Percentiles rank a stretch among this genome's conserved stretches.
phyloP scores from a whole-genome alignment of 2,888 invertebrate genomes.

The Eugnorisma glareosa region DNA sequence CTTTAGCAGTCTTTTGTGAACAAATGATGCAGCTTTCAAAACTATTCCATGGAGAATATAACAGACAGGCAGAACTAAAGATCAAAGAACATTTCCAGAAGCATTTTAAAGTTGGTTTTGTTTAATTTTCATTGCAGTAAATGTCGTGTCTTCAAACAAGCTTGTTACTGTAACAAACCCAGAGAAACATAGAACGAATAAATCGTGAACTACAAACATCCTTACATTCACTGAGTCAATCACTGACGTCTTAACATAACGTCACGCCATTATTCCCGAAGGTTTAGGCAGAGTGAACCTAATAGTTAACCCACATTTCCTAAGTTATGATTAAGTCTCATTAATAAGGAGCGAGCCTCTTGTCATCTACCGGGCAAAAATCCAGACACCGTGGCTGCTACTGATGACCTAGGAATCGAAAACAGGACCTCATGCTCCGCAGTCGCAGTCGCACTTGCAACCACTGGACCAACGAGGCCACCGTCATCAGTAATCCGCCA shows the following conservation, averaged over 20 bases:
- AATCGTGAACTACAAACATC: background rate
- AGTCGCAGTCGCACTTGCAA: background rate
- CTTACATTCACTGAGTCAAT: background rate
- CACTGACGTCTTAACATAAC: background rate
- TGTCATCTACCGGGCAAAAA: background rate
- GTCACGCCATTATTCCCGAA: background rate
- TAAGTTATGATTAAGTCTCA: background rate
- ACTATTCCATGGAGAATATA: background rate
- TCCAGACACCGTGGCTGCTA: background rate
- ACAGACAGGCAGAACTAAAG: background rate
- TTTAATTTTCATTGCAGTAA: background rate
- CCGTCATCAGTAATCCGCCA: slow-evolving; percentile 27
- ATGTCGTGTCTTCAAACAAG: background rate
- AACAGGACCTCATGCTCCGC: background rate
- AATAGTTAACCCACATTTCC: background rate
- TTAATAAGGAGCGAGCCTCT: background rate
- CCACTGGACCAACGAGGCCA: background rate
- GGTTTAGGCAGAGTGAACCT: background rate
- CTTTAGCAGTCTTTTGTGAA: background rate
- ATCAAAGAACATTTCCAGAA: background rate
- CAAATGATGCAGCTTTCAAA: background rate
- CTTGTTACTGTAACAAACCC: background rate
- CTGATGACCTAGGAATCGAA: too few relatives aligned
- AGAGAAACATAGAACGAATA: background rate
- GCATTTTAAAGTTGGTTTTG: background rate